Evolutionary conservation across 2,797 vertebrate species (phyloP), one percentile per base, ranked within the genome.

Genomic region (Rhabdomys pumilio): DNA sequence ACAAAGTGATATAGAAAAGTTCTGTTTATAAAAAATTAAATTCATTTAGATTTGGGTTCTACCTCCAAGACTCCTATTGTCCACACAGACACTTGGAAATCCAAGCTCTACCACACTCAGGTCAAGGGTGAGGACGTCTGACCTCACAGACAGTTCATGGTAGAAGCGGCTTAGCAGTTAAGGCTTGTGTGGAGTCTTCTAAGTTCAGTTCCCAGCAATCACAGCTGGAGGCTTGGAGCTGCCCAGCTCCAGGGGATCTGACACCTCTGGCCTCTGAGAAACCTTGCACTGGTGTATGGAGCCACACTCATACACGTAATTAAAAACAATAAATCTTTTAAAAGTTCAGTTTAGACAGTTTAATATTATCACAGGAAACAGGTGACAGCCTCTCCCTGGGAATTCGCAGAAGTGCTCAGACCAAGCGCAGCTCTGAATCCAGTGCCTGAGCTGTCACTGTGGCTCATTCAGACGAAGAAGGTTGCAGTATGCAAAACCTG

Each of bases 401-500:
- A 79, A 53, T 63, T 15, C 9, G 44, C 41, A 89, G 2, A 57
- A 14, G 31, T 15, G 20, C 20, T 34, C 29, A 24, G 41, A 26
- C 17, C 31, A 3, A 47, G 8, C 44, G 29, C 15, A 29, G 55
- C 12, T 11, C 10, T 0, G 24, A 59, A 55, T 1, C 1, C 1
- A 5, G n/a, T 12, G 53, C 38, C 69, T 38, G 20, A 34, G 65
- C 34, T 11, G 22, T 38, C n/a, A 8, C 13, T 6, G 6, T 13
- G 22, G 34, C 69, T 59, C 38, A 6, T 50, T 44, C 59, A 50
- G 57, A 29, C 2, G 13, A 19, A 34, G 38, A 47, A 31, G 41
- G 7, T 9, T 4, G 57, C 19, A 31, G 31, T 26, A 31, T 41
- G 65, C 20, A 34, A 22, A 22, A 85, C 9, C 38, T 44, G 38